phyloP scores from a whole-genome alignment of 2,797 vertebrate genomes.

The Lates japonicus region DNA sequence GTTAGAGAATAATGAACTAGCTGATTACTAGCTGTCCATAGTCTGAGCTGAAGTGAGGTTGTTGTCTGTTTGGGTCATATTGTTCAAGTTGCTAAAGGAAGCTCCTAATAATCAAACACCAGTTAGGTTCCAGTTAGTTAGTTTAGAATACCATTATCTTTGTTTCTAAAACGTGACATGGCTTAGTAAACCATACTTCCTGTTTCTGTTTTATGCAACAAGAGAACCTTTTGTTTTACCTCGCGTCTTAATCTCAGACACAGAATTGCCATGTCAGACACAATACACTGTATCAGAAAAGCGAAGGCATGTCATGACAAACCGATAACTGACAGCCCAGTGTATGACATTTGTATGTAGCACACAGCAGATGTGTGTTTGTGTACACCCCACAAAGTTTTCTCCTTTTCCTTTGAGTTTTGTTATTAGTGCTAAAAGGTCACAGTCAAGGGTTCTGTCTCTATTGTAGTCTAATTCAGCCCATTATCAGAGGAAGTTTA shows the following conservation, averaged over 20 bases:
- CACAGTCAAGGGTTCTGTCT: not conserved
- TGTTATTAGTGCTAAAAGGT: not conserved
- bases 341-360: not conserved
- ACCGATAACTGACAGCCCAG: not conserved
- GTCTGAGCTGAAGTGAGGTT: too few relatives aligned
- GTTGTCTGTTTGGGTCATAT: too few relatives aligned
- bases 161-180: too few relatives aligned
- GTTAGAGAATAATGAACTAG: too few relatives aligned
- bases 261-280: conserved; percentile 7
- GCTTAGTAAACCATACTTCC: conserved; percentile 39
- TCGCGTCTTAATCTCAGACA: conserved; percentile 34
- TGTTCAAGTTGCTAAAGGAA: too few relatives aligned
- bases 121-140: too few relatives aligned
- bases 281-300: not conserved
- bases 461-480: not conserved
- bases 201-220: conserved; percentile 43
- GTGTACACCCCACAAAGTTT: conserved; percentile 7
- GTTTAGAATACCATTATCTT: too few relatives aligned
- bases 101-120: too few relatives aligned
- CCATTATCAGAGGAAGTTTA: not conserved
- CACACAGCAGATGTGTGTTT: not conserved
- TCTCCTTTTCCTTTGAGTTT: conserved; percentile 17
- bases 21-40: too few relatives aligned
- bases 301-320: not conserved
- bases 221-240: conserved; percentile 36